phyloP scores from a whole-genome alignment of 2,797 vertebrate species.

The Gadopsis bispinosus region DNA sequence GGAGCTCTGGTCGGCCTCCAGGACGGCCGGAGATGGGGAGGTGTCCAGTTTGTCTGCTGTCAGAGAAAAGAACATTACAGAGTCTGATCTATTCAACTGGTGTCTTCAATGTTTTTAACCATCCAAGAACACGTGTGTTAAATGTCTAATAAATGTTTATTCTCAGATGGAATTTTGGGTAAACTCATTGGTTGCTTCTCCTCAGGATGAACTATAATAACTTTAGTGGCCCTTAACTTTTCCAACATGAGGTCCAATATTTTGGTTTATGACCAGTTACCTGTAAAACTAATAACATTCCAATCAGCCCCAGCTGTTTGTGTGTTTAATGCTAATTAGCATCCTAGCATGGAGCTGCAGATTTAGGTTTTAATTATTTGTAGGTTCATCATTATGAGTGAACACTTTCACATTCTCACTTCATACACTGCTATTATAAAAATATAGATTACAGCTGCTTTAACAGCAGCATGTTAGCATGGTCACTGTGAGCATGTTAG shows the following conservation, averaged over 20 bases:
- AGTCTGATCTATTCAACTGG: neutral
- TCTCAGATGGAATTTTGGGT: neutral
- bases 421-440: too few species aligned
- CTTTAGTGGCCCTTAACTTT: neutral
- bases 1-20: slow-evolving; percentile 19
- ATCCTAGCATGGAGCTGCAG: too few species aligned
- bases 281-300: too few species aligned
- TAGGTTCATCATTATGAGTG: too few species aligned
- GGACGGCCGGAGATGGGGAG: slow-evolving; percentile 9
- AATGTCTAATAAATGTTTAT: neutral
- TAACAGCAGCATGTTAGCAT: neutral
- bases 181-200: neutral
- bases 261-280: too few species aligned
- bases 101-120: neutral
- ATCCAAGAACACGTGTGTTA: neutral
- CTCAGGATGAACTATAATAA: neutral
- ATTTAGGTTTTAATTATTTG: neutral
- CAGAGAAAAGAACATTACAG: neutral
- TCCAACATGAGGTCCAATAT: neutral
- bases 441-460: too few species aligned
- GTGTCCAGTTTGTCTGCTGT: slow-evolving; percentile 22
- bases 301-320: too few species aligned
- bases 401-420: too few species aligned
- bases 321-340: too few species aligned
- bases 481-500: neutral